phyloP scores from a whole-genome alignment of 1,140 invertebrate genomes.

The Pachyrhynchus sulphureomaculatus region DNA sequence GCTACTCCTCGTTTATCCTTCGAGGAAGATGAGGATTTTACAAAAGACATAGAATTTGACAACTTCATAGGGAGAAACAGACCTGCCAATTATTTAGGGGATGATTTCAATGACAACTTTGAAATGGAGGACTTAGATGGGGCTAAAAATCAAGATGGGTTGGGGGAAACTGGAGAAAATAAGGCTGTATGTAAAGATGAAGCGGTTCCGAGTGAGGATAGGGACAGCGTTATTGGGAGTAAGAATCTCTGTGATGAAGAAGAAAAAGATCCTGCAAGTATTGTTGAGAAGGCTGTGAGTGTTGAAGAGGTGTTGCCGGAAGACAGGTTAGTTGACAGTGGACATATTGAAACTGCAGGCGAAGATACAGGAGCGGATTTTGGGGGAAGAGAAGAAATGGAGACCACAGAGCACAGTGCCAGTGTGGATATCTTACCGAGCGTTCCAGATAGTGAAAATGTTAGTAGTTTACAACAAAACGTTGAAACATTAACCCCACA shows the following conservation, averaged over 20 bases:
- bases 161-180: neutral
- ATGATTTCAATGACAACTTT: neutral
- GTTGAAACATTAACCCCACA: neutral
- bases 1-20: neutral
- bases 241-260: no score
- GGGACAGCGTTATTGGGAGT: neutral
- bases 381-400: no score
- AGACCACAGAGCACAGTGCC: neutral
- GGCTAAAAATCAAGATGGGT: neutral
- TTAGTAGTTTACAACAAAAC: neutral
- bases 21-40: constrained; percentile 13
- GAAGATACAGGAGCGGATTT: neutral
- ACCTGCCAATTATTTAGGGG: constrained; percentile 5
- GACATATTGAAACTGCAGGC: neutral
- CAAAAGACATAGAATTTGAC: constrained; percentile 18
- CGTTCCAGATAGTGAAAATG: no score
- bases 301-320: neutral
- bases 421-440: no score
- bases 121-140: neutral
- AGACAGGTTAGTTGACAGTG: neutral
- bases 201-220: neutral
- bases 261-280: neutral
- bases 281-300: neutral
- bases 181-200: neutral
- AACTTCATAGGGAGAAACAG: neutral